Percentiles rank a stretch among this genome's conserved stretches.
Evolutionary conservation across 23 tunicate species (phyloP).

Genomic region (Phallusia fumigata): DNA sequence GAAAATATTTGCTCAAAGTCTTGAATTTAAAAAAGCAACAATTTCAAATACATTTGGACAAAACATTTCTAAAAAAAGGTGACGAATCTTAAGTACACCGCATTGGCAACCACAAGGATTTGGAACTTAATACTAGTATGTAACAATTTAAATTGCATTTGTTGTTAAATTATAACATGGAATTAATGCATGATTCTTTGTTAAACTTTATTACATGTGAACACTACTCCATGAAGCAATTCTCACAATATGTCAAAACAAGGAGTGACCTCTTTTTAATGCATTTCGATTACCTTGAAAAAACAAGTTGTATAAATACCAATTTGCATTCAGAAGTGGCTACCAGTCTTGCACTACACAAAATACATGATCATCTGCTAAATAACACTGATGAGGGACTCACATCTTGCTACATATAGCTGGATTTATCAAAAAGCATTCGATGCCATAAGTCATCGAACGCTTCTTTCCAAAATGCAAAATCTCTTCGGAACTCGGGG

Average conservation of each 20-base stretch:
- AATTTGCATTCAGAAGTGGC: constrained; percentile 23
- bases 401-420: not conserved
- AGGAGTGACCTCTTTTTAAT: not conserved
- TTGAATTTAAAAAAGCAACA: not conserved
- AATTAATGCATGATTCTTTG: too few relatives aligned
- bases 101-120: not conserved
- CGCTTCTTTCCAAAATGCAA: constrained; percentile 14
- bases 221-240: not conserved
- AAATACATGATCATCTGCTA: not conserved
- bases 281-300: not conserved
- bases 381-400: not conserved
- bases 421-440: constrained; percentile 33
- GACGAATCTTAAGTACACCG: not conserved
- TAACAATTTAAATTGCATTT: too few relatives aligned
- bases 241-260: not conserved
- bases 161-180: too few relatives aligned
- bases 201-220: too few relatives aligned
- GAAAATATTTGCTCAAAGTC: not conserved
- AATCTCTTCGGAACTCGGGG: constrained; percentile 16
- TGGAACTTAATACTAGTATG: not conserved
- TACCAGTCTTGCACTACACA: constrained; percentile 11
- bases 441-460: constrained; percentile 19
- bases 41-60: constrained; percentile 15
- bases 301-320: not conserved
- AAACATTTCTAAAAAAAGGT: not conserved